Evolutionary conservation across 2,113 vertebrate genomes (phyloP), one percentile per base, ranked within the genome.

Genomic region (Zosterops pallidus): DNA sequence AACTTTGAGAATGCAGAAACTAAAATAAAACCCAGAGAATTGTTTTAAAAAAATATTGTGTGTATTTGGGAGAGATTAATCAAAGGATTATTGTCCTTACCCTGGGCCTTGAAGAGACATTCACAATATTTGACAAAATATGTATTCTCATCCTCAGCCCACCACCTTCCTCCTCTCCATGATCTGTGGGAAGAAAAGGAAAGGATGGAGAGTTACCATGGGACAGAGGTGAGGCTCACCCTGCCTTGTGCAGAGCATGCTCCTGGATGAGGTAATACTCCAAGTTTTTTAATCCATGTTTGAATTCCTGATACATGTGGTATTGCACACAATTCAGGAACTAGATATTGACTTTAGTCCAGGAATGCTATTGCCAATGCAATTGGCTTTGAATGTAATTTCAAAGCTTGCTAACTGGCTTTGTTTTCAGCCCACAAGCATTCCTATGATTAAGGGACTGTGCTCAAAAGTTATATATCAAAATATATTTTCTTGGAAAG

Each of bases 211-310:
- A 25, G 26, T 25, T 42, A 23, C 14, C 1, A 2, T 35, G 23
- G 2, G 3, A 5, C 1, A 3, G 33, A 55, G 6, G 9, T 24
- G 41, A 77, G 23, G 7, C 13, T 39, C 0, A 0, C 37, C 11
- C 7, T 74, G 44, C 35, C 7, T 6, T 21, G 9, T 63, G 29
- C 44, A 83, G 52, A 39, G 9, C 3, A 1, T 70, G 21, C 5
- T 64, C 24, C 37, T 46, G 52, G 21, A 16, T 67, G 56, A 77
- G 22, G 13, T 16, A 79, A 22, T 23, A 62, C 5, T 3, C 50
- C 29, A 47, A 39, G 29, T 2, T 56, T 86, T 60, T 91, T 41
- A 71, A 89, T 83, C 44, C 28, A 1, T 49, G 26, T 83, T 89
- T 85, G 50, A 75, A 39, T 83, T 59, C 39, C 63, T 78, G n/a